Evolutionary conservation across 2,797 vertebrate species (phyloP).

Genomic region (Chaetodon trifasciatus): DNA sequence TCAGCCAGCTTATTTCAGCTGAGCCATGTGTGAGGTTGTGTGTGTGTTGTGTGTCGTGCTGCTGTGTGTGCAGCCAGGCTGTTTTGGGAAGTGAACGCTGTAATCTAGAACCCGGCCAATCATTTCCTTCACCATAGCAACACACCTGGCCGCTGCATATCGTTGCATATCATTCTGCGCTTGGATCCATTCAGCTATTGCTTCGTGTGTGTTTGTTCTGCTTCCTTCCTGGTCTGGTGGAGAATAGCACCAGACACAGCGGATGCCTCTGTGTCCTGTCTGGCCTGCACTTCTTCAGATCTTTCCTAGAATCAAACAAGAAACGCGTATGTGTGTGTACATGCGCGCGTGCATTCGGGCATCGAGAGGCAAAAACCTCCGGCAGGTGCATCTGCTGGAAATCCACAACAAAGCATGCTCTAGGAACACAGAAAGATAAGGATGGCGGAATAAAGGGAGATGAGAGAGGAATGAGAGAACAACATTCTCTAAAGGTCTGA

Average conservation of each 20-base stretch:
- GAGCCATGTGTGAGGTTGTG: slow-evolving; percentile 33
- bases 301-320: neutral
- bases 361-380: slow-evolving; percentile 30
- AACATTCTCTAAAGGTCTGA: slow-evolving; percentile 80
- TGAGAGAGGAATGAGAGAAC: slow-evolving; percentile 64
- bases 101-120: slow-evolving; percentile 72
- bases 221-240: slow-evolving; percentile 27
- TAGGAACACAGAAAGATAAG: slow-evolving; percentile 72
- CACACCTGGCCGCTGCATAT: slow-evolving; percentile 75
- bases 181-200: slow-evolving; percentile 21
- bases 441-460: slow-evolving; percentile 43
- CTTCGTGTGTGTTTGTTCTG: slow-evolving; percentile 28
- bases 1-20: slow-evolving; percentile 78
- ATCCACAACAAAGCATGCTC: slow-evolving; percentile 38
- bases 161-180: slow-evolving; percentile 57
- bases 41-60: slow-evolving; percentile 25
- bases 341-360: neutral
- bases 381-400: slow-evolving; percentile 41
- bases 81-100: slow-evolving; percentile 68
- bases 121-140: slow-evolving; percentile 81
- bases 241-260: neutral
- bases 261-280: slow-evolving; percentile 17
- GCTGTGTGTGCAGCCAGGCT: slow-evolving; percentile 45
- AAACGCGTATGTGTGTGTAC: neutral
- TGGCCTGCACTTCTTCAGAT: slow-evolving; percentile 9